A percentile compares a stretch with the other conserved stretches of the same genome.
phyloP scores from a whole-genome alignment of 2,888 invertebrate species.

The Rhagonycha fulva region DNA sequence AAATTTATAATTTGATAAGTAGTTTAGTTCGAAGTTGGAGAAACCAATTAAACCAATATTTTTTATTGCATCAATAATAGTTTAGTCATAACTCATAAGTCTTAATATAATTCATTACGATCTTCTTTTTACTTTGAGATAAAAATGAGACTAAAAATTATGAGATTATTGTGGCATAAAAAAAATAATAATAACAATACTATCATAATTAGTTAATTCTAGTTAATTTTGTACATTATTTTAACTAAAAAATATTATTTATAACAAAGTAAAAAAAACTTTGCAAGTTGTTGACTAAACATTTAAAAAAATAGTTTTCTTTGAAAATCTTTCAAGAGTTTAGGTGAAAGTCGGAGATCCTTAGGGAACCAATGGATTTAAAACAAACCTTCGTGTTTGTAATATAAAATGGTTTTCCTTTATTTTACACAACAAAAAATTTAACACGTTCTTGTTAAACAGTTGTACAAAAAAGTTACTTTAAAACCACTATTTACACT shows the following conservation, averaged over 20 bases:
- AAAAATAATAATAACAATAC: no score
- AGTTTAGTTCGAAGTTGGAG: no score
- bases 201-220: no score
- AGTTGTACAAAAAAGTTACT: background rate
- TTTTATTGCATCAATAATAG: no score
- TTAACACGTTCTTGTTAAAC: background rate
- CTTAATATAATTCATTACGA: no score
- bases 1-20: no score
- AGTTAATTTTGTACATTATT: no score
- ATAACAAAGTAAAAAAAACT: background rate
- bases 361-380: background rate
- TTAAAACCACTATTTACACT: background rate
- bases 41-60: no score
- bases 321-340: background rate
- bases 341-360: background rate
- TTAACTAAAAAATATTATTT: background rate
- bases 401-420: background rate
- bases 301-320: background rate
- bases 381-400: background rate
- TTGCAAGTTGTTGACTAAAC: background rate
- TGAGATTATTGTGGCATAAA: no score
- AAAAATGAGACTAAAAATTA: no score
- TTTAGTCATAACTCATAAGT: no score
- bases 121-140: no score
- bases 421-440: background rate